Evolutionary conservation across 2,113 vertebrate genomes (phyloP).

Genomic region (Epinephelus moara): DNA sequence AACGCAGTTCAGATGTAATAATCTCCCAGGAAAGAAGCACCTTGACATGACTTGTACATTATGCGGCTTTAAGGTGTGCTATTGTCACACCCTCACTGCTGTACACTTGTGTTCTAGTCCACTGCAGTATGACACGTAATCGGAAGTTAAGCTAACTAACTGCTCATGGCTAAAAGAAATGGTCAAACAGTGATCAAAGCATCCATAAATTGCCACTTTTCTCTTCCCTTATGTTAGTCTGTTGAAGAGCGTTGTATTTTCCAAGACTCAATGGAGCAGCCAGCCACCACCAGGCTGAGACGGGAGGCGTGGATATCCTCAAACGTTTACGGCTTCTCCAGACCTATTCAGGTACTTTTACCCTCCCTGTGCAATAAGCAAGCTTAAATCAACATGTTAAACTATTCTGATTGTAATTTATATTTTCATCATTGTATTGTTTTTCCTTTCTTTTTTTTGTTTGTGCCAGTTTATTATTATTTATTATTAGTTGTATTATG

Average conservation of each 20-base stretch:
- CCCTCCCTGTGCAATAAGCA: not conserved
- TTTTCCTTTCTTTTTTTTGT: not conserved
- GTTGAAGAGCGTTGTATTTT: conserved; percentile 87
- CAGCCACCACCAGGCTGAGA: conserved; percentile 76
- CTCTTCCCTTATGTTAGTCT: conserved; percentile 61
- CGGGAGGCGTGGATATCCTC: conserved; percentile 88
- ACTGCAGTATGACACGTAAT: not conserved
- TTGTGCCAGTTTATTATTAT: too few relatives aligned
- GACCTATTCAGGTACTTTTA: conserved; percentile 84
- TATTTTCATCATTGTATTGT: not conserved
- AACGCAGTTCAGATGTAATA: conserved; percentile 29
- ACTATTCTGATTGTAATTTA: not conserved
- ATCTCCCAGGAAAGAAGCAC: conserved; percentile 15
- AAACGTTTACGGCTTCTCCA: conserved; percentile 85
- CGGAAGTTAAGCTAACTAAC: not conserved
- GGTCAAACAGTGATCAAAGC: not conserved
- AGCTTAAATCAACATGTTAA: not conserved
- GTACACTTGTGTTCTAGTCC: conserved; percentile 19
- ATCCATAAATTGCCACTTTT: not conserved
- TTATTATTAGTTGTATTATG: too few relatives aligned
- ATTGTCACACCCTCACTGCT: conserved; percentile 3
- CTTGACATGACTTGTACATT: conserved; percentile 13
- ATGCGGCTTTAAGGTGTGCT: conserved; percentile 10
- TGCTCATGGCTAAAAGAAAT: not conserved
- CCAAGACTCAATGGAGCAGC: conserved; percentile 70